Base-by-base conservation (phyloP, 1,140 invertebrate genomes). In the Leptinotarsa texana region DNA sequence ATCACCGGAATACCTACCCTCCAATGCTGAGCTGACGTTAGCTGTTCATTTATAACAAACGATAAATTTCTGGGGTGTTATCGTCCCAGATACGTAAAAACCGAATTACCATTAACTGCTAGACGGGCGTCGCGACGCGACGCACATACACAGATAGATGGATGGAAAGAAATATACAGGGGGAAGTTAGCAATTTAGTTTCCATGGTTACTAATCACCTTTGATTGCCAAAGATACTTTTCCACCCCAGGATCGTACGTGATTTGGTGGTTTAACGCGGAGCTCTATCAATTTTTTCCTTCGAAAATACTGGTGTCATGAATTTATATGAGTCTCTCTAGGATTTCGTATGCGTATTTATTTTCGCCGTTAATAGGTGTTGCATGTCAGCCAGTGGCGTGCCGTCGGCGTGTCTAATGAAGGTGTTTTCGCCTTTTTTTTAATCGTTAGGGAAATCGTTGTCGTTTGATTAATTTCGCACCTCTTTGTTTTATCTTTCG, bases 41-140 rank as follows among this genome's bases (percentile, higher is more conserved):
- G 66, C 66, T 68, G 66, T 68, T 68, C 66, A 68, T 68, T 68
- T 68, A 68, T 68, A 68, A 68, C 66, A 68, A 68, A 68, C 66
- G 66, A 68, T 68, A 68, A 68, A 68, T 68, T 68, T 68, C 33
- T 13, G 42, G 66, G 66, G 66, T 68, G 66, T 68, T 68, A 42
- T 42, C 66, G 66, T 68, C n/a, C 11, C 42, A 42, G 66, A 68
- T 68, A 68, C 51, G 51, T 68, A 68, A 68, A 68, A 68, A 68
- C 66, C 33, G 33, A 68, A 68, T 68, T 68, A 68, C 66, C 66
- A 68, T 68, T 68, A 68, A 68, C 66, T 42, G 66, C 66, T 24
- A 42, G 66, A 17, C 24, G 17, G 24, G 33, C 24, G 42, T 68
- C 42, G 33, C 27, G 66, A n/a, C 66, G 24, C 27, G 24, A 68